Evolutionary conservation across 2,113 vertebrate genomes (phyloP).

Genomic region (Excalfactoria chinensis): DNA sequence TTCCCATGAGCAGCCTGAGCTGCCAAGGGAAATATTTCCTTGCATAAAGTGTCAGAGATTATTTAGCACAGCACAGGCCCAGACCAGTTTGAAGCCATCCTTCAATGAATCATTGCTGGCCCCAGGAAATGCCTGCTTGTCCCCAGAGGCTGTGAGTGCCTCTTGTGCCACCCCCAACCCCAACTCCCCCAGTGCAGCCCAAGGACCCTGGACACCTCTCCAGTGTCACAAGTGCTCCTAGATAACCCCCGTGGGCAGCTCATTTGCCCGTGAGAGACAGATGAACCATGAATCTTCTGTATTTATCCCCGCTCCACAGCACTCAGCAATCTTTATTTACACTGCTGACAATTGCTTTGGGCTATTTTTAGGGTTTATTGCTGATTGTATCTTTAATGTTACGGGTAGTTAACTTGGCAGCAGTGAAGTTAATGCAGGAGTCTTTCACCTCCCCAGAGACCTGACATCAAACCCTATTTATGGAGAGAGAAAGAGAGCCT

Average conservation of each 20-base stretch:
- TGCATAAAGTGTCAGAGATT: background rate
- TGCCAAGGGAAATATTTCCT: background rate
- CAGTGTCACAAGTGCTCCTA: fast-evolving
- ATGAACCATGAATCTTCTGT: constrained; percentile 30
- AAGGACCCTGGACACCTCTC: background rate
- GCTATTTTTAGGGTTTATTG: constrained; percentile 64
- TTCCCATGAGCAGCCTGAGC: background rate
- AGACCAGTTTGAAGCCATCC: background rate
- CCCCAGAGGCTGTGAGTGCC: background rate
- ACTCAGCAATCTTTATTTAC: constrained; percentile 36
- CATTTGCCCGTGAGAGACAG: background rate
- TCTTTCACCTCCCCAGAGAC: background rate
- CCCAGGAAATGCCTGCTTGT: background rate
- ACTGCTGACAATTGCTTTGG: constrained; percentile 37
- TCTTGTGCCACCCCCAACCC: fast-evolving
- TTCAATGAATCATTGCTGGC: background rate
- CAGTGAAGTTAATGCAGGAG: constrained; percentile 15
- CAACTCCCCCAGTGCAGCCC: background rate
- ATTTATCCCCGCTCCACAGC: background rate
- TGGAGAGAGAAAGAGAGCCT: background rate
- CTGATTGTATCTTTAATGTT: constrained; percentile 57
- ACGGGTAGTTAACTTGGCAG: constrained; percentile 65
- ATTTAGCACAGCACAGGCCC: background rate
- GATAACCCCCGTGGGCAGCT: background rate
- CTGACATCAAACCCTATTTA: background rate